phyloP scores from a whole-genome alignment of 2,113 vertebrate species.

The Microcebus tavaratra region DNA sequence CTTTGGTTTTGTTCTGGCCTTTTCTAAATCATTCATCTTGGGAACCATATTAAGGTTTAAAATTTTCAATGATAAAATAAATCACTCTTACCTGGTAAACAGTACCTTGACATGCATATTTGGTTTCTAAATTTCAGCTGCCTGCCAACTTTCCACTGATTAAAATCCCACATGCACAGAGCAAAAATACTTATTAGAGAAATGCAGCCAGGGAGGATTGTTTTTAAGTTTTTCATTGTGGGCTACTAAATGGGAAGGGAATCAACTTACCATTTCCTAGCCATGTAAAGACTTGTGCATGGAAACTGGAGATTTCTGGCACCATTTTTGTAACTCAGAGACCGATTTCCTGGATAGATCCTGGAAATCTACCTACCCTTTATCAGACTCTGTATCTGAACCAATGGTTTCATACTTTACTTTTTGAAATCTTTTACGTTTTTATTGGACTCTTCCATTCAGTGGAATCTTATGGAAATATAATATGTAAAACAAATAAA shows the following conservation, averaged over 20 bases:
- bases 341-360: not conserved
- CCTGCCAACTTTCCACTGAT: not conserved
- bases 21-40: conserved; percentile 36
- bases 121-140: conserved; percentile 41
- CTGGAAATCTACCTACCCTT: not conserved
- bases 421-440: not conserved
- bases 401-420: not conserved
- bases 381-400: not conserved
- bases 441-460: not conserved
- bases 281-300: not conserved
- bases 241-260: not conserved
- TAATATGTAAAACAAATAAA: not conserved
- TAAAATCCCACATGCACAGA: conserved; percentile 2
- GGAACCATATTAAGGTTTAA: not conserved
- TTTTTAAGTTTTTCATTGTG: not conserved
- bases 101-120: not conserved
- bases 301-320: not conserved
- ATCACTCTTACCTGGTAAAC: conserved; percentile 1
- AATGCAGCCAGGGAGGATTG: not conserved
- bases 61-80: conserved; percentile 28
- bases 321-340: not conserved
- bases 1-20: not conserved
- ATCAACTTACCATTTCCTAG: not conserved
- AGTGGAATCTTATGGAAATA: not conserved
- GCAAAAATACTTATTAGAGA: not conserved